Percentiles rank a stretch among this genome's conserved stretches.
Conservation (phyloP, 2,797 vertebrate species). For the Gymnodraco acuticeps region DNA sequence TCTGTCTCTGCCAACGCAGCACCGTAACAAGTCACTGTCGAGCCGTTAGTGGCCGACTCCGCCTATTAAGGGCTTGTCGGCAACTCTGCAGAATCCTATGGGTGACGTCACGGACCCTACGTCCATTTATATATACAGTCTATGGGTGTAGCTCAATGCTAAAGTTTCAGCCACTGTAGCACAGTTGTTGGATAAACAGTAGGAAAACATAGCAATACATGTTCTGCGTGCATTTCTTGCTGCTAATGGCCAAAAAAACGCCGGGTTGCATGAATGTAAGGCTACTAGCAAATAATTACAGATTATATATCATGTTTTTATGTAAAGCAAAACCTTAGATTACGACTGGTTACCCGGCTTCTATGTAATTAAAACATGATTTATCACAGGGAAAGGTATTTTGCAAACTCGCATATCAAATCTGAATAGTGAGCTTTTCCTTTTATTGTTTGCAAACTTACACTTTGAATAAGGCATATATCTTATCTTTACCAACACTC, state of each 20-base stretch:
- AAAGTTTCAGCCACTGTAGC: background rate
- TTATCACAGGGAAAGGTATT: background rate
- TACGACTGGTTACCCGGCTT: background rate
- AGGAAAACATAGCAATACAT: no score
- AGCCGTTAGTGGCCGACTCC: no score
- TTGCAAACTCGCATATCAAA: background rate
- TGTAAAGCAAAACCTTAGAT: background rate
- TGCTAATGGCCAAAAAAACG: no score
- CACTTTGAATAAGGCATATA: accelerated
- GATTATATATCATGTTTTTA: background rate
- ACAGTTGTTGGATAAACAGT: no score
- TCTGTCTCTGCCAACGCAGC: slow-evolving; percentile 39
- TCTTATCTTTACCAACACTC: accelerated
- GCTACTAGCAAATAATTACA: background rate
- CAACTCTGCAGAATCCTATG: no score
- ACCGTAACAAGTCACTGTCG: background rate
- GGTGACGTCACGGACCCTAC: no score
- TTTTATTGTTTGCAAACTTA: background rate
- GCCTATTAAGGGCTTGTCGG: no score
- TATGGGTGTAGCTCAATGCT: no score
- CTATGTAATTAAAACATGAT: no score
- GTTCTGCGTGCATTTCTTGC: background rate
- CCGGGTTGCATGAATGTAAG: no score
- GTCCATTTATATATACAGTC: no score
- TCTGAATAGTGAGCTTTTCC: accelerated